A percentile compares a stretch with the other conserved stretches of the same genome.
These are phyloP conservation scores for Hippolais icterina DNA, from an alignment of 2,113 vertebrate genomes.

Conservation along the genomic window DNA sequence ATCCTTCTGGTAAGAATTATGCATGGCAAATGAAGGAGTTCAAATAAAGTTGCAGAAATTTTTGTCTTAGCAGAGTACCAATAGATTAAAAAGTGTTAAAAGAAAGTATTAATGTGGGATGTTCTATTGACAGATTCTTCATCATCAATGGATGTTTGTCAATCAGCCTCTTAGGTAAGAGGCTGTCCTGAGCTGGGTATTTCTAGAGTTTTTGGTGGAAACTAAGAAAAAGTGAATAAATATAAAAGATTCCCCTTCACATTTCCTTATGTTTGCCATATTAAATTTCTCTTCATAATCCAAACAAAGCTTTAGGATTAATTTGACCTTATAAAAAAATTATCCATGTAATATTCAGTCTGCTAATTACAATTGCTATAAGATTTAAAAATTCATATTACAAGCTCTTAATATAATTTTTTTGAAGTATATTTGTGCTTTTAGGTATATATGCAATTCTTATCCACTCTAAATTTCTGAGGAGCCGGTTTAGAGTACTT, in stretches of 20 bases:
- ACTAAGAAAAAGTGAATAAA: not conserved
- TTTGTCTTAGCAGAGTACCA: not conserved
- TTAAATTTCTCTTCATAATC: not conserved
- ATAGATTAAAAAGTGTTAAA: not conserved
- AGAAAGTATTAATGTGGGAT: not conserved
- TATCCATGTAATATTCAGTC: not conserved
- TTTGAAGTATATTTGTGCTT: not conserved
- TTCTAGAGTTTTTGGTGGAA: not conserved
- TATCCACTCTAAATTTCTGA: not conserved
- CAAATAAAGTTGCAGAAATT: not conserved
- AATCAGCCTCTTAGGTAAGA: not conserved
- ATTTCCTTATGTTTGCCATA: not conserved
- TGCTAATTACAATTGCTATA: not conserved
- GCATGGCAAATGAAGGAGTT: not conserved
- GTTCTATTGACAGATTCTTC: not conserved
- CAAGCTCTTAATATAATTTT: not conserved
- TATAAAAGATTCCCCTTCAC: not conserved
- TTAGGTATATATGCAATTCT: not conserved
- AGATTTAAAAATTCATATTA: not conserved
- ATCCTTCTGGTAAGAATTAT: not conserved
- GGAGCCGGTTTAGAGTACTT: not conserved
- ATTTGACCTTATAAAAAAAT: not conserved
- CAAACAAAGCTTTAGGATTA: not conserved
- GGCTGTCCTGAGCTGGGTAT: not conserved
- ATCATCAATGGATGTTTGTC: not conserved